Percentiles rank a stretch among this genome's conserved stretches.
Conservation (phyloP, 53 echinoderm and acorn worm species). For the Antedon mediterranea region DNA sequence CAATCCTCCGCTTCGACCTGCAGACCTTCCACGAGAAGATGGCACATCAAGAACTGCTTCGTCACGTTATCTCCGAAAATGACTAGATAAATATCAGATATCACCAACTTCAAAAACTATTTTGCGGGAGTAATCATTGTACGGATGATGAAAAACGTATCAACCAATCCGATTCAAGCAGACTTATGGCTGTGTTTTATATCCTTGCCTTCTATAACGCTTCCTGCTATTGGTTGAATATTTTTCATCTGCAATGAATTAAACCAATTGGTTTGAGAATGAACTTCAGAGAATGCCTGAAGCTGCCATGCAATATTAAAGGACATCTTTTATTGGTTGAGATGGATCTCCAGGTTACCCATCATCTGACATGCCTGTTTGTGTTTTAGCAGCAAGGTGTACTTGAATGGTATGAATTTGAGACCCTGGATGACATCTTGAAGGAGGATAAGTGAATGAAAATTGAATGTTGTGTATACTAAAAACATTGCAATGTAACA, state of each 20-base stretch:
- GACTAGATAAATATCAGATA: conserved; percentile 17
- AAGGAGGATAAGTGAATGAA: too few relatives aligned
- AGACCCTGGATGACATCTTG: too few relatives aligned
- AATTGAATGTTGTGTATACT: too few relatives aligned
- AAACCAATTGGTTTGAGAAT: not conserved
- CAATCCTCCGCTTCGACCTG: conserved; percentile 39
- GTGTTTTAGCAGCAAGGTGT: not conserved
- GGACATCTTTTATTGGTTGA: not conserved
- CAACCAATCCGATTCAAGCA: not conserved
- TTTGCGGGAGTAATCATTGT: not conserved
- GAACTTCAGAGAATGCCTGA: not conserved
- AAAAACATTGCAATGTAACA: too few relatives aligned
- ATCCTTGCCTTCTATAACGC: not conserved
- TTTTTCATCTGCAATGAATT: not conserved
- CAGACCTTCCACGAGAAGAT: conserved; percentile 38
- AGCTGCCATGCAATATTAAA: not conserved
- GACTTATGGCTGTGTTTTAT: not conserved
- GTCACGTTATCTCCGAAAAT: conserved; percentile 91
- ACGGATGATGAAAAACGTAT: not conserved
- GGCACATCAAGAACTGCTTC: conserved; percentile 76
- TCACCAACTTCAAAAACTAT: not conserved
- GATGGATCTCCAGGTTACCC: not conserved
- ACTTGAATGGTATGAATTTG: too few relatives aligned
- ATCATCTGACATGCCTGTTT: not conserved
- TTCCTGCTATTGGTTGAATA: not conserved